Evolutionary conservation across 1,140 invertebrate species (phyloP), one percentile per base, ranked within the genome.

Genomic region (Pseudoatta argentina): DNA sequence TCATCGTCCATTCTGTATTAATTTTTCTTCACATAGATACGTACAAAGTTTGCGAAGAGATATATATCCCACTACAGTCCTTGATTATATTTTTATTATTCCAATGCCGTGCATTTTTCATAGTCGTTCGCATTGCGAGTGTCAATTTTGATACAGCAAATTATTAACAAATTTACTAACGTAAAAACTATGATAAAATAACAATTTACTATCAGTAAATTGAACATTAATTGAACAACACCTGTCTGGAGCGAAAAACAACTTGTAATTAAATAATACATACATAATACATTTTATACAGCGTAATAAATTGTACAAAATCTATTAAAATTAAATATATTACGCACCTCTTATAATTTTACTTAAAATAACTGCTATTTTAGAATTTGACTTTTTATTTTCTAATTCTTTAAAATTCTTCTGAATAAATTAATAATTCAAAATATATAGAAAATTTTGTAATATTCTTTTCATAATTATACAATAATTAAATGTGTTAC

Each of bases 1-100:
- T 75, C 88, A 83, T 89, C 78, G 34, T 85, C 88, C 88, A 89
- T 89, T 21, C 61, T 67, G 27, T 16, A 48, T 66, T 63, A 61
- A 10, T 59, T n/a, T 61, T 51, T 63, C 55, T 73, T 48, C 18
- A 73, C 27, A 51, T 39, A 51, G 30, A 44, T 57, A 27, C 10
- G 73, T 12, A 30, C 6, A 14, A 69, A 39, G 21, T 21, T 53
- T 21, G 3, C 7, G 24, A 57, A 18, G 53, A 21, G 18, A 39
- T 61, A 4, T 24, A n/a, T n/a, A 34, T 48, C 48, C 7, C 30
- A 71, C 16, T 12, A 55, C 14, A 44, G 34, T 30, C 30, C 61
- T 69, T 83, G 18, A 44, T 39, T 77, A 69, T 51, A 69, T 51
- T 51, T 7, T 69, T 24, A 69, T 69, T 63, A 55, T 64, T n/a